These are phyloP conservation scores for Andrena marginata DNA, from an alignment of 2,888 invertebrate genomes.

Conservation along the genomic window DNA sequence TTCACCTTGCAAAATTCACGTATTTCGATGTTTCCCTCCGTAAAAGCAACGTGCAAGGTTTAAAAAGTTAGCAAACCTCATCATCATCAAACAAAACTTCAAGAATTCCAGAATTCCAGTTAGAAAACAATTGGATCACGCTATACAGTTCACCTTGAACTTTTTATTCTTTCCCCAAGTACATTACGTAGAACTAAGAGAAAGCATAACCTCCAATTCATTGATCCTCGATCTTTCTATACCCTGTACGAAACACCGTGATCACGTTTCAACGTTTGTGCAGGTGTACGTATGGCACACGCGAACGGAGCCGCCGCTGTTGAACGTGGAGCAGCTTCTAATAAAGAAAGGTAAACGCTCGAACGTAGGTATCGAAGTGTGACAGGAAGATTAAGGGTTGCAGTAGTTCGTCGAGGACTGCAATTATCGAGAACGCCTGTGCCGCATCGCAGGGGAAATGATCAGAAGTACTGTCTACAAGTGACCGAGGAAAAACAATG, in stretches of 20 bases:
- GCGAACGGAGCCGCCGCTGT: constrained; percentile 94
- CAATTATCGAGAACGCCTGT: neutral
- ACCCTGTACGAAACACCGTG: neutral
- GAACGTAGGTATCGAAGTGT: constrained; percentile 88
- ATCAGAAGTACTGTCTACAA: neutral
- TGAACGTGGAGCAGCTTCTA: constrained; percentile 89
- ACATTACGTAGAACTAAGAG: neutral
- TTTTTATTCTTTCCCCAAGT: too few species aligned
- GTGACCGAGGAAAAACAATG: neutral
- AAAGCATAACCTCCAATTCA: neutral
- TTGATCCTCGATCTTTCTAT: neutral
- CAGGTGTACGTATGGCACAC: constrained; percentile 99
- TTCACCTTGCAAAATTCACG: too few species aligned
- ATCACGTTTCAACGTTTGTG: neutral
- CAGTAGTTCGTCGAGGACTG: too few species aligned
- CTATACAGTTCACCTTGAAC: too few species aligned
- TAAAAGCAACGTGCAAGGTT: too few species aligned
- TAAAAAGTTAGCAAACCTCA: too few species aligned
- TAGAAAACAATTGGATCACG: too few species aligned
- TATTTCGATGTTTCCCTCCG: too few species aligned
- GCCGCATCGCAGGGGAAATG: neutral
- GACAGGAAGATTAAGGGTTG: constrained; percentile 56
- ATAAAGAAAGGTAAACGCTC: constrained; percentile 87
- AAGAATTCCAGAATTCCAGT: too few species aligned
- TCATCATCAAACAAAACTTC: too few species aligned